Conservation (phyloP, 1,140 invertebrate genomes). For the Halesus radiatus region DNA sequence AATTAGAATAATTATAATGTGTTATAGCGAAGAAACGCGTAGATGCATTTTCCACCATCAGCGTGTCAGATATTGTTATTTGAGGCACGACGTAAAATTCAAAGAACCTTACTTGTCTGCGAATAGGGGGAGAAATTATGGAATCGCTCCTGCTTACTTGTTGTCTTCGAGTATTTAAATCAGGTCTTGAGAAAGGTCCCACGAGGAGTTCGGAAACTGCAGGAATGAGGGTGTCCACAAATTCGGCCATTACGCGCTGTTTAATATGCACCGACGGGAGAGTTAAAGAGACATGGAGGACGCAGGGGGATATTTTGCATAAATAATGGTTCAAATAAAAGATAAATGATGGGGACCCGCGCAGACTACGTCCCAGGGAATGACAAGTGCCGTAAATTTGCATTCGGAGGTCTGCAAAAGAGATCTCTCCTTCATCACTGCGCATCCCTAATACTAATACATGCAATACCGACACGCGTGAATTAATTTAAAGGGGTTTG, state of each 20-base stretch:
- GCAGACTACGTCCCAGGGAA: slow-evolving; percentile 16
- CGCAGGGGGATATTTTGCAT: slow-evolving; percentile 51
- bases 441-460: neutral
- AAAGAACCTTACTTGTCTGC: no score
- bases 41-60: no score
- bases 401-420: slow-evolving; percentile 25
- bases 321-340: slow-evolving; percentile 57
- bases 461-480: slow-evolving; percentile 21
- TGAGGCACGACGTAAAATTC: no score
- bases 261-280: slow-evolving; percentile 55
- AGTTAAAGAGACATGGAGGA: slow-evolving; percentile 43
- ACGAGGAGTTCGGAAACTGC: neutral
- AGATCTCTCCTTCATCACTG: neutral
- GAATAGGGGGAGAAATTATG: neutral
- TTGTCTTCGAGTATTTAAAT: neutral
- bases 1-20: no score
- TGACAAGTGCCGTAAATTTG: slow-evolving; percentile 34
- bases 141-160: neutral
- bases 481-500: slow-evolving; percentile 14
- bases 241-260: slow-evolving; percentile 53
- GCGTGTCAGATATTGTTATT: no score
- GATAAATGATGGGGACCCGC: slow-evolving; percentile 54
- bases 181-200: neutral
- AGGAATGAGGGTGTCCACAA: slow-evolving; percentile 13
- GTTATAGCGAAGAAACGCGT: no score